phyloP scores from a whole-genome alignment of 1,140 invertebrate genomes.

The Ostrea denselamellosa region DNA sequence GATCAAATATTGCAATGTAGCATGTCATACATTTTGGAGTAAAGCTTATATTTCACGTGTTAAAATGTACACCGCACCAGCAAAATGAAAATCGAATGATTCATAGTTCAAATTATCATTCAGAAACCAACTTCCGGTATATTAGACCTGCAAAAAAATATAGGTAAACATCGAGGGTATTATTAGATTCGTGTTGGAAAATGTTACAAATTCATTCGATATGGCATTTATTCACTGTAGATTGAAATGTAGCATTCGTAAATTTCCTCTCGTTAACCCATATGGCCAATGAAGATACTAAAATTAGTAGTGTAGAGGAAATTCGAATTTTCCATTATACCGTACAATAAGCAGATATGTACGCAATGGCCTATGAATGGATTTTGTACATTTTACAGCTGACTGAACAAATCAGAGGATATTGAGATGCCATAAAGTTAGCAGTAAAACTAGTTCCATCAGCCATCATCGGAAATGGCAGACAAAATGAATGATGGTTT shows the following conservation, averaged over 20 bases:
- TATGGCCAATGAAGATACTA: not conserved
- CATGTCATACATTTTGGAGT: too few relatives aligned
- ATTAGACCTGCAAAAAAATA: not conserved
- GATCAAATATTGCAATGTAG: too few relatives aligned
- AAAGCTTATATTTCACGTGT: too few relatives aligned
- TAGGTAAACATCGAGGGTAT: too few relatives aligned
- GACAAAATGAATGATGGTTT: not conserved
- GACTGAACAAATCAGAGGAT: not conserved
- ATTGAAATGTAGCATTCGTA: too few relatives aligned
- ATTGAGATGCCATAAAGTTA: not conserved
- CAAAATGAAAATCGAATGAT: not conserved
- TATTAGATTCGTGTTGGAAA: too few relatives aligned
- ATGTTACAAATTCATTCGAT: too few relatives aligned
- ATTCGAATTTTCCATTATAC: not conserved
- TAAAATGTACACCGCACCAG: too few relatives aligned
- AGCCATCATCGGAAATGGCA: not conserved
- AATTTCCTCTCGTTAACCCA: not conserved
- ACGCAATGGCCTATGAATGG: not conserved
- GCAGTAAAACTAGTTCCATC: not conserved
- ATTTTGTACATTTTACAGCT: not conserved
- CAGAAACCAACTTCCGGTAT: not conserved
- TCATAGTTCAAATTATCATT: not conserved
- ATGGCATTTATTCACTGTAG: too few relatives aligned
- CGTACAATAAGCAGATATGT: not conserved
- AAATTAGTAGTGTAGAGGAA: not conserved